phyloP scores from a whole-genome alignment of 23 tunicate species.

The Ascidia mentula region DNA sequence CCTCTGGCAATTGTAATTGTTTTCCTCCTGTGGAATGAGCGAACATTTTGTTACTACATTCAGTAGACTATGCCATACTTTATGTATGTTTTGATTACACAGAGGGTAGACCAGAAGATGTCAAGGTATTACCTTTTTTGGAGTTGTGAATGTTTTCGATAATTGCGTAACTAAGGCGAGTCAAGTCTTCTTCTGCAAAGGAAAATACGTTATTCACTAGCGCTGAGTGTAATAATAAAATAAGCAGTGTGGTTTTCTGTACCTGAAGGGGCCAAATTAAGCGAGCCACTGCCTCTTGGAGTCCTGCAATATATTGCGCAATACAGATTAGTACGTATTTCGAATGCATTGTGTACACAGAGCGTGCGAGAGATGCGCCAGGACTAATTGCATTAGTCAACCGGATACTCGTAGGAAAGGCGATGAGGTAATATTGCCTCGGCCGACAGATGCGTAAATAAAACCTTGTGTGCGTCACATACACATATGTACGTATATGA shows the following conservation, averaged over 20 bases:
- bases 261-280: background rate
- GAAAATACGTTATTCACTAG: background rate
- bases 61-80: background rate
- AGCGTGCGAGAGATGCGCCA: too few species aligned
- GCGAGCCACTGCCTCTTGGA: background rate
- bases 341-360: too few species aligned
- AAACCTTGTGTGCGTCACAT: too few species aligned
- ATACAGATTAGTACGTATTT: too few species aligned
- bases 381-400: too few species aligned
- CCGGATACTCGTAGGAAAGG: too few species aligned
- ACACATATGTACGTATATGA: too few species aligned
- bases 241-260: background rate
- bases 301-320: too few species aligned
- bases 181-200: conserved; percentile 1
- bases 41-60: background rate
- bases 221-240: background rate
- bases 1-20: background rate
- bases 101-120: too few species aligned
- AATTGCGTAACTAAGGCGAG: background rate
- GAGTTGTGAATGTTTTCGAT: background rate
- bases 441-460: too few species aligned
- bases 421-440: too few species aligned
- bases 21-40: background rate
- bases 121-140: background rate
- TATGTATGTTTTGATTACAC: too few species aligned